Conservation (phyloP, 2,888 invertebrate species). For the Hydropsyche betteni region DNA sequence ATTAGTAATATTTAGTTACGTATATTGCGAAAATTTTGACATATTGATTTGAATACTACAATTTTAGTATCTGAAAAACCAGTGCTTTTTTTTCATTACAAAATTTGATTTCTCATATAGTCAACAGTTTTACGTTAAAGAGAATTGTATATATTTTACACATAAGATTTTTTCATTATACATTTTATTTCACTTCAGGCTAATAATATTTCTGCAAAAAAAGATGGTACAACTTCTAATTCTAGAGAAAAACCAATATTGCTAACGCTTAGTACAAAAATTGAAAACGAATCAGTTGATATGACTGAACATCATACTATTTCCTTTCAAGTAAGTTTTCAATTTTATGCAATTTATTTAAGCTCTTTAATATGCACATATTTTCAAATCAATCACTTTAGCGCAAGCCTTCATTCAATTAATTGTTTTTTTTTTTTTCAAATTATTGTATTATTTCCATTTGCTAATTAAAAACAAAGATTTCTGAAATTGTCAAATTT, state of each 20-base stretch:
- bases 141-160: not conserved
- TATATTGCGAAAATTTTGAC: not conserved
- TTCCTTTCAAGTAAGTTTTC: conserved; percentile 15
- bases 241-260: not conserved
- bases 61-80: too few species aligned
- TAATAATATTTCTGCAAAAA: not conserved
- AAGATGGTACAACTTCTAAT: not conserved
- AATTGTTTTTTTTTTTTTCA: too few species aligned
- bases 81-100: too few species aligned
- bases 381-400: too few species aligned
- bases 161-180: not conserved
- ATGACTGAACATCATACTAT: conserved; percentile 12
- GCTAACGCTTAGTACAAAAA: conserved; percentile 11
- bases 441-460: too few species aligned
- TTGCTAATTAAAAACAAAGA: too few species aligned
- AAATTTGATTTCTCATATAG: not conserved
- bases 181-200: not conserved
- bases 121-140: not conserved
- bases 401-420: too few species aligned
- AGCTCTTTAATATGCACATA: too few species aligned
- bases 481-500: too few species aligned
- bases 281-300: conserved; percentile 24
- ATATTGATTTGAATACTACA: too few species aligned
- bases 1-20: too few species aligned
- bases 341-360: too few species aligned